Evolutionary conservation across 2,113 vertebrate species (phyloP), one percentile per base, ranked within the genome.

Genomic region (Elgaria multicarinata): DNA sequence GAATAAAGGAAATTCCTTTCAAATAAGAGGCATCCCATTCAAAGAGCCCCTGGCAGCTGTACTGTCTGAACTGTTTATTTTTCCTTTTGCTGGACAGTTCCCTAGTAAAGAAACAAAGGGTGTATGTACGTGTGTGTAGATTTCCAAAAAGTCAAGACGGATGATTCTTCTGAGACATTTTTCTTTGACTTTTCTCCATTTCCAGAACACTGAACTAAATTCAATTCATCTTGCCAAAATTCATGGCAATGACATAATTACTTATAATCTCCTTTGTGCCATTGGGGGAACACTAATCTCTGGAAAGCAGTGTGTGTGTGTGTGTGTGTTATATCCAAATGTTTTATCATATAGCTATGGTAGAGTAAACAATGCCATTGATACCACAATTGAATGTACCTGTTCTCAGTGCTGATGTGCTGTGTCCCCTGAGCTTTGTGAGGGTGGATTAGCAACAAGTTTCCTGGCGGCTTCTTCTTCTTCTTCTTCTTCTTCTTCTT

Each of bases 51-150:
- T 81, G 50, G 78, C 46, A 58, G n/a, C n/a, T 50, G n/a, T 71
- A 55, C n/a, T 4, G 0, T 4, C 71, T 78, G 55, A 36, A n/a
- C 58, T 14, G 28, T 42, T 90, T 36, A 31, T n/a, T 1, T n/a
- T 88, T 84, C 58, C 7, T 46, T 90, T 18, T 92, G 87, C 93
- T 95, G 92, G 89, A 93, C 90, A 94, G 91, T 93, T 95, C 92
- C 89, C 87, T 39, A 0, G 0, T 4, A 13, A 10, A 31, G 58
- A 84, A 50, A n/a, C n/a, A 39, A 67, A 36, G 83, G 26, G 14
- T 71, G 5, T 53, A 50, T 81, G 26, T 39, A 18, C 42, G 36
- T 39, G 26, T 39, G 28, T 55, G 36, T 39, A 50, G 64, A 42
- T 24, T 64, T 78, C 26, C 6, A 50, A n/a, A 78, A 50, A 42